Evolutionary conservation across 1,140 invertebrate species (phyloP).

Genomic region (Tyrophagus putrescentiae): DNA sequence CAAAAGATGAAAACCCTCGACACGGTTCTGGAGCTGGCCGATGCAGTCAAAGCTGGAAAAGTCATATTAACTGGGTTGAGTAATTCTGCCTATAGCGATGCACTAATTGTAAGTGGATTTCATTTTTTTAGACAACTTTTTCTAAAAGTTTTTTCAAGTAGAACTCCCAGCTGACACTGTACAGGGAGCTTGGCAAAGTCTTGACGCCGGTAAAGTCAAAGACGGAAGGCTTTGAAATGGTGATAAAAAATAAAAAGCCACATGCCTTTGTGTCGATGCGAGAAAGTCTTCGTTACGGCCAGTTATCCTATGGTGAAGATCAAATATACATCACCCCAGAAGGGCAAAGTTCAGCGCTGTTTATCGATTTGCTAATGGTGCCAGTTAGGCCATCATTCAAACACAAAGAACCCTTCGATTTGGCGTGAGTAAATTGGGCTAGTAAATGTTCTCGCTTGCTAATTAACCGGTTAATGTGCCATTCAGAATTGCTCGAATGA

Average conservation of each 20-base stretch:
- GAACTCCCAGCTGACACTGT: not conserved
- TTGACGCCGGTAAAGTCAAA: not conserved
- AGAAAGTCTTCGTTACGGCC: not conserved
- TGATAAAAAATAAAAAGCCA: not conserved
- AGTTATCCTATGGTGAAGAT: not conserved
- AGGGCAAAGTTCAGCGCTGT: not conserved
- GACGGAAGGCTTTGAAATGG: not conserved
- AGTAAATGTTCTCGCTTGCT: too few species aligned
- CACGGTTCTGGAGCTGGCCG: not conserved
- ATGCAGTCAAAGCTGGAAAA: not conserved
- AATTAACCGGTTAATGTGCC: too few species aligned
- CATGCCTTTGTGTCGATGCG: not conserved
- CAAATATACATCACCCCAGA: not conserved
- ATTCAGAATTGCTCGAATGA: too few species aligned
- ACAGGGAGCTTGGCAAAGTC: not conserved
- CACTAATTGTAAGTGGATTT: constrained; percentile 3
- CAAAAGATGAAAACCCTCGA: constrained; percentile 8
- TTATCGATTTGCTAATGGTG: not conserved
- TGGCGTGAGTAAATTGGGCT: constrained; percentile 16
- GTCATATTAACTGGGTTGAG: constrained; percentile 11
- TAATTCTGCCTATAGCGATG: constrained; percentile 10
- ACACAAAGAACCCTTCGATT: constrained; percentile 1
- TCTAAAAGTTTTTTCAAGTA: not conserved
- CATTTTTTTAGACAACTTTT: not conserved
- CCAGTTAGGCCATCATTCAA: not conserved